Evolutionary conservation across 2,113 vertebrate genomes (phyloP).

Genomic region (Trochalopteron elliotii): DNA sequence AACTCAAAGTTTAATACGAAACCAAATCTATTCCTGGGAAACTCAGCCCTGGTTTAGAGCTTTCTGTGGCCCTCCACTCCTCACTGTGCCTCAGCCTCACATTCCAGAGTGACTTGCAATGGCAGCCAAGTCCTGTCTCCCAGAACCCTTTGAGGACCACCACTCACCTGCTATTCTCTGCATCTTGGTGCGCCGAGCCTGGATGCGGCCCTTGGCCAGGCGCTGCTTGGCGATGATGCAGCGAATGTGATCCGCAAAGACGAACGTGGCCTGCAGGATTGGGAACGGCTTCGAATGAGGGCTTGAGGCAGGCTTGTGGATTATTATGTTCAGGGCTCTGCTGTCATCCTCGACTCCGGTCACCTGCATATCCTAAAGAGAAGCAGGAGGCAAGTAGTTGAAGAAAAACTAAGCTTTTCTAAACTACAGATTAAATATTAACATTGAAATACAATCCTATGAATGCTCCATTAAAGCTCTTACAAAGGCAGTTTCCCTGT

Average conservation of each 20-base stretch:
- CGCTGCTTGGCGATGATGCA: slow-evolving; percentile 98
- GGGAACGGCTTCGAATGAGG: slow-evolving; percentile 96
- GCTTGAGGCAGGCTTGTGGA: slow-evolving; percentile 95
- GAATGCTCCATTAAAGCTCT: not conserved
- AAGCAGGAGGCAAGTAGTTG: not conserved
- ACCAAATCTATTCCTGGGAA: not conserved
- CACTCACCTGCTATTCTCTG: slow-evolving; percentile 91
- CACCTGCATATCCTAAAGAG: slow-evolving; percentile 94
- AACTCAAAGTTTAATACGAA: not conserved
- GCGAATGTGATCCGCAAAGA: slow-evolving; percentile 97
- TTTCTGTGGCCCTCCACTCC: not conserved
- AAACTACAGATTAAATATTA: not conserved
- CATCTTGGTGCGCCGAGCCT: slow-evolving; percentile 96
- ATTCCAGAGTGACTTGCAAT: not conserved
- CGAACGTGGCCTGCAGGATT: slow-evolving; percentile 96
- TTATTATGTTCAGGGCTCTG: slow-evolving; percentile 91
- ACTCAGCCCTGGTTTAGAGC: not conserved
- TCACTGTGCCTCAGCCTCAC: not conserved
- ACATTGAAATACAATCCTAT: not conserved
- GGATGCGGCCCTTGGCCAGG: slow-evolving; percentile 95
- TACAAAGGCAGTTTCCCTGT: accelerated
- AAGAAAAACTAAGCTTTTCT: not conserved
- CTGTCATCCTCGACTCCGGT: slow-evolving; percentile 97
- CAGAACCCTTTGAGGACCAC: not conserved
- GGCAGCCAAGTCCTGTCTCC: not conserved